Conservation (phyloP, 2,113 vertebrate genomes). For the Genyomyrus donnyi region DNA sequence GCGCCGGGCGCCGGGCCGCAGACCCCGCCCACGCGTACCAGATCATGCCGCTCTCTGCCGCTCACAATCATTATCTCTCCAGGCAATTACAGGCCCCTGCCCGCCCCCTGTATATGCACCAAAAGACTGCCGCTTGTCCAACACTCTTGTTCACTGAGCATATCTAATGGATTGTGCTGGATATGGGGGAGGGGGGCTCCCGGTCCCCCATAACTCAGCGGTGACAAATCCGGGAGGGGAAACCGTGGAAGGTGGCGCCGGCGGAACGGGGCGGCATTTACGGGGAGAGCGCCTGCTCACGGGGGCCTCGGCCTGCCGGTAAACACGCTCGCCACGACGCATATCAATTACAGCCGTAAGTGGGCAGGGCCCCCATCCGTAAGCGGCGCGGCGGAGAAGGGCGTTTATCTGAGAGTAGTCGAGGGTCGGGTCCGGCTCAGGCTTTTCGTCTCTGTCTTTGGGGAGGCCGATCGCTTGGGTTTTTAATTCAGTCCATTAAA, state of each 20-base stretch:
- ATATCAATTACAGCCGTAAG: constrained; percentile 16
- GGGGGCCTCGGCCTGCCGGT: background rate
- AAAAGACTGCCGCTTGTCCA: constrained; percentile 48
- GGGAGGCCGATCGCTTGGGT: background rate
- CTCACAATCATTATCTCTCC: constrained; percentile 57
- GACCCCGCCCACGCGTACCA: constrained; percentile 42
- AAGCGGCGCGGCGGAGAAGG: background rate
- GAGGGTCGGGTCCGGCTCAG: background rate
- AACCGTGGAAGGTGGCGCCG: background rate
- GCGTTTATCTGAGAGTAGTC: constrained; percentile 7
- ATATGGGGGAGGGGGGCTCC: constrained; percentile 43
- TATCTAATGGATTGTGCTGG: constrained; percentile 44
- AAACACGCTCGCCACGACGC: constrained; percentile 5
- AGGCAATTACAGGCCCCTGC: constrained; percentile 51
- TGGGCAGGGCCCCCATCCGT: background rate
- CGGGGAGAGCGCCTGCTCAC: constrained; percentile 1
- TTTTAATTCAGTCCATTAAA: background rate
- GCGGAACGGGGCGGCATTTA: constrained; percentile 1
- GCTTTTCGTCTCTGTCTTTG: background rate
- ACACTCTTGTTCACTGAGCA: constrained; percentile 51
- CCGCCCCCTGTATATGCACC: constrained; percentile 39
- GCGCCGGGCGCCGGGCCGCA: constrained; percentile 41
- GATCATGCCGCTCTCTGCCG: constrained; percentile 43
- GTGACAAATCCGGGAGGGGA: constrained; percentile 51
- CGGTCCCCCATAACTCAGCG: constrained; percentile 57